phyloP scores from a whole-genome alignment of 2,888 invertebrate genomes.

The Parapristionchus giblindavisi region DNA sequence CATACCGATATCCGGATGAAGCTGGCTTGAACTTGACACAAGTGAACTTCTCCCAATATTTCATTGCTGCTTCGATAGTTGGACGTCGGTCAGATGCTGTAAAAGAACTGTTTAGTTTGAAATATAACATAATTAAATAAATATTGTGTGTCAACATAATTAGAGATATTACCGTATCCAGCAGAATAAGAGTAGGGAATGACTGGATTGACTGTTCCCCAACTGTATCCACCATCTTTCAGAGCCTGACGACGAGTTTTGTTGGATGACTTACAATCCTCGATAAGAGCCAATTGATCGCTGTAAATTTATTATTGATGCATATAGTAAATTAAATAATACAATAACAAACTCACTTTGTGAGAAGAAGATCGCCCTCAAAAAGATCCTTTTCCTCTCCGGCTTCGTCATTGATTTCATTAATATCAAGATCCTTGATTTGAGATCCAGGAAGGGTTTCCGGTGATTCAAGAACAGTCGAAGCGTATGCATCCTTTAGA shows the following conservation, averaged over 20 bases:
- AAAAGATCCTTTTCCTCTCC: conserved; percentile 27
- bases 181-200: conserved; percentile 22
- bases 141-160: no score
- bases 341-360: not conserved
- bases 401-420: conserved; percentile 15
- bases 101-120: no score
- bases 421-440: not conserved
- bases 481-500: conserved; percentile 3
- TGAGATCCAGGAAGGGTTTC: not conserved
- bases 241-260: conserved; percentile 24
- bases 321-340: not conserved
- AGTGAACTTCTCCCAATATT: conserved; percentile 29
- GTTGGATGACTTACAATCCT: not conserved
- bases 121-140: no score
- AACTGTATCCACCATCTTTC: conserved; percentile 15
- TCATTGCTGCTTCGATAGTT: not conserved
- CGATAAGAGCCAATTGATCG: conserved; percentile 16
- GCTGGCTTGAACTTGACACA: conserved; percentile 15
- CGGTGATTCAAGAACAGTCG: conserved; percentile 6
- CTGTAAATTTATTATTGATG: not conserved
- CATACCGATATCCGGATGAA: conserved; percentile 3
- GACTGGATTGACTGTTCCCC: conserved; percentile 29
- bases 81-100: not conserved
- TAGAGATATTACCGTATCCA: conserved; percentile 13
- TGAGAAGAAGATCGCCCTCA: conserved; percentile 28